These are phyloP conservation scores for Drosophila santomea DNA, from an alignment of 1,140 invertebrate genomes.

Conservation along the genomic window DNA sequence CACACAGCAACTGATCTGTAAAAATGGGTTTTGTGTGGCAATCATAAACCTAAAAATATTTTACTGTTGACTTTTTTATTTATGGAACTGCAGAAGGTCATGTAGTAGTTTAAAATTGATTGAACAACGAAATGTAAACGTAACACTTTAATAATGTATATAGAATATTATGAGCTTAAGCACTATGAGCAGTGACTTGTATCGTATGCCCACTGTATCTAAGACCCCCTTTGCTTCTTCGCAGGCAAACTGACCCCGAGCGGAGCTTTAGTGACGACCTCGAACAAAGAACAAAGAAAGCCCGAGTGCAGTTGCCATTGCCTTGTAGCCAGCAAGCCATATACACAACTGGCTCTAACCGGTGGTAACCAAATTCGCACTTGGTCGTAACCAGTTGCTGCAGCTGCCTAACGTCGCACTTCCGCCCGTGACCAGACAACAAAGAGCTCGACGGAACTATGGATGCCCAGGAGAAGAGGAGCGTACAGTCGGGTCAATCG, in stretches of 20 bases:
- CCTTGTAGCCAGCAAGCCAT: not conserved
- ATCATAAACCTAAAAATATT: not conserved
- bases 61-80: too few species aligned
- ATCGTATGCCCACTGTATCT: conserved; percentile 5
- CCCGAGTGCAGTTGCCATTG: conserved; percentile 14
- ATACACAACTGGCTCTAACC: conserved; percentile 16
- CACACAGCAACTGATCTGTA: not conserved
- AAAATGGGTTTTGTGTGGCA: not conserved
- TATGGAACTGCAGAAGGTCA: too few species aligned
- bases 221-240: conserved; percentile 7
- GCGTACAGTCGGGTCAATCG: not conserved
- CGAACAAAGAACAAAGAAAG: conserved; percentile 51
- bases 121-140: too few species aligned
- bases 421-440: conserved; percentile 3
- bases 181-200: too few species aligned
- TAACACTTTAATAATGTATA: too few species aligned
- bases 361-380: conserved; percentile 23
- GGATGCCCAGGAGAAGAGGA: conserved; percentile 53
- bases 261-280: conserved; percentile 32
- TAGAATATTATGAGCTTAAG: too few species aligned
- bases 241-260: conserved; percentile 38
- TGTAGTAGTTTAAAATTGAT: too few species aligned
- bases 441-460: conserved; percentile 11
- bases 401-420: conserved; percentile 22
- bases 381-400: conserved; percentile 33